Conservation (phyloP, 2,888 invertebrate genomes). For the Andrena praecox region DNA sequence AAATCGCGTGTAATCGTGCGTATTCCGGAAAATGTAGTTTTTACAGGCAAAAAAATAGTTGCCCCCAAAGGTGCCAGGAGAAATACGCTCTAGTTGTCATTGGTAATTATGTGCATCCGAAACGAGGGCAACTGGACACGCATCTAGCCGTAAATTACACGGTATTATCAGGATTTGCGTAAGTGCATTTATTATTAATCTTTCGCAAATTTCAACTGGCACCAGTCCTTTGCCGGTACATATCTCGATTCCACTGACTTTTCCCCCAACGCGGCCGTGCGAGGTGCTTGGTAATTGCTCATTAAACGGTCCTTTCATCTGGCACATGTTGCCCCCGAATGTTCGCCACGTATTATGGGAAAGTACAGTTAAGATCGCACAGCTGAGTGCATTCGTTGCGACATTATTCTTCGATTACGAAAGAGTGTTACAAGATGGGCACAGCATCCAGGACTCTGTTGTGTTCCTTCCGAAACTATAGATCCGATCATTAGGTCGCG, state of each 20-base stretch:
- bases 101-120: constrained; percentile 5
- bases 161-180: constrained; percentile 2
- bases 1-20: not conserved
- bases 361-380: too few relatives aligned
- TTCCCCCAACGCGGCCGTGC: too few relatives aligned
- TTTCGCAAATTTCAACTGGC: not conserved
- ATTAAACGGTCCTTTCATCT: too few relatives aligned
- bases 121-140: constrained; percentile 11
- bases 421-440: not conserved
- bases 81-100: not conserved
- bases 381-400: too few relatives aligned
- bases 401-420: not conserved
- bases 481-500: not conserved
- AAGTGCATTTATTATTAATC: not conserved
- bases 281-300: too few relatives aligned
- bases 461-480: not conserved
- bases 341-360: too few relatives aligned
- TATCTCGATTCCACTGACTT: not conserved
- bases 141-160: constrained; percentile 3
- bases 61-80: not conserved
- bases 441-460: too few relatives aligned
- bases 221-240: not conserved
- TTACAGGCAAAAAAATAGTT: not conserved
- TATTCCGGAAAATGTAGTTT: constrained; percentile 10
- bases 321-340: too few relatives aligned